Percentiles rank a stretch among this genome's conserved stretches.
Evolutionary conservation across 2,888 invertebrate species (phyloP).

Genomic region (Osmoderma eremita): DNA sequence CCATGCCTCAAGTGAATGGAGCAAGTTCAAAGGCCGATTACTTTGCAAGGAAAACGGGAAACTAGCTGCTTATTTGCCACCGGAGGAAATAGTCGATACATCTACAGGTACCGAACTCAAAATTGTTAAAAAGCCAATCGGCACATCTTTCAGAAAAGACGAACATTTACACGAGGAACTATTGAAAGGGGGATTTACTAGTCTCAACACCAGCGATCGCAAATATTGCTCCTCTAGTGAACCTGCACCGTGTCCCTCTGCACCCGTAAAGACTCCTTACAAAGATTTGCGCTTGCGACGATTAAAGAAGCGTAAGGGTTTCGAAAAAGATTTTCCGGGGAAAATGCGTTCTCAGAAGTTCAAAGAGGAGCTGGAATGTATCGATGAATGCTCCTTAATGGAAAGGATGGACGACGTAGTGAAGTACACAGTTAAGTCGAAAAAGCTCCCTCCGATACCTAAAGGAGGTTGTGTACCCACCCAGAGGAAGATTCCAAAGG

Average conservation of each 20-base stretch:
- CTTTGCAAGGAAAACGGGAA: slow-evolving; percentile 25
- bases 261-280: background rate
- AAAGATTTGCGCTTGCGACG: slow-evolving; percentile 13
- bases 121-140: slow-evolving; percentile 37
- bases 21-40: slow-evolving; percentile 17
- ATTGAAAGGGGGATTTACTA: slow-evolving; percentile 32
- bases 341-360: background rate
- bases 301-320: slow-evolving; percentile 18
- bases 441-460: slow-evolving; percentile 38
- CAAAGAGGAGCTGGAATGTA: background rate
- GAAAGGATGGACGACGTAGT: slow-evolving; percentile 42
- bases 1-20: slow-evolving; percentile 4
- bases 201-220: background rate
- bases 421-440: slow-evolving; percentile 39
- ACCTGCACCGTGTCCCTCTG: background rate
- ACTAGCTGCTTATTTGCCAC: slow-evolving; percentile 12
- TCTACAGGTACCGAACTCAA: slow-evolving; percentile 23
- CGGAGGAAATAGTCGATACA: slow-evolving; percentile 14
- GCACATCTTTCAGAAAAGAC: slow-evolving; percentile 14
- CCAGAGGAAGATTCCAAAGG: background rate
- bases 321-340: slow-evolving; percentile 28
- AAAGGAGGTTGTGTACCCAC: slow-evolving; percentile 10
- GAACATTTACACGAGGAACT: slow-evolving; percentile 23
- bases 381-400: background rate
- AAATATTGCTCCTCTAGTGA: slow-evolving; percentile 11